Evolutionary conservation across 2,113 vertebrate species (phyloP).

Genomic region (Xiphorhynchus elegans): DNA sequence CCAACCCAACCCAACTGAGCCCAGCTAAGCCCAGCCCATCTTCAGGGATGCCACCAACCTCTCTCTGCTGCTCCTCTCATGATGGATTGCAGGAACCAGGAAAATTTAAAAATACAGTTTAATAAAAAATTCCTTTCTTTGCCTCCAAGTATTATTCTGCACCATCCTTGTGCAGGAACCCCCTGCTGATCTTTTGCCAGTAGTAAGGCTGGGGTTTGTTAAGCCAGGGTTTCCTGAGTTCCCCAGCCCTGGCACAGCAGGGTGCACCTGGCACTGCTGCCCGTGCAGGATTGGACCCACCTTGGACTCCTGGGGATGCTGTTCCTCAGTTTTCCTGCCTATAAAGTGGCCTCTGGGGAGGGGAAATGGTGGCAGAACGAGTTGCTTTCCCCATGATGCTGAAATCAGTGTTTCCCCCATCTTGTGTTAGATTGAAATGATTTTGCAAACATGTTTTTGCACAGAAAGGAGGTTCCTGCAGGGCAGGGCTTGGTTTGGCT

Average conservation of each 20-base stretch:
- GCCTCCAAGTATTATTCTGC: neutral
- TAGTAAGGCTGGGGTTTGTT: neutral
- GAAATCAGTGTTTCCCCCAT: neutral
- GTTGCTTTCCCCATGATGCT: accelerated
- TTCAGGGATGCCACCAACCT: neutral
- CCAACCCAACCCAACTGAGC: neutral
- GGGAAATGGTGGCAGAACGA: neutral
- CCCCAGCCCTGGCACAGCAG: neutral
- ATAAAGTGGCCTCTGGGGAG: neutral
- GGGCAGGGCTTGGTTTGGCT: neutral
- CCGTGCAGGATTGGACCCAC: neutral
- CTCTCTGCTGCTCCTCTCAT: neutral
- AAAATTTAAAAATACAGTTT: neutral
- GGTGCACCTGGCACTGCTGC: neutral
- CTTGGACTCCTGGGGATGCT: accelerated
- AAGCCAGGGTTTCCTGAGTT: neutral
- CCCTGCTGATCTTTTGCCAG: accelerated
- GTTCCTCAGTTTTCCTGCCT: neutral
- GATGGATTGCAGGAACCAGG: neutral
- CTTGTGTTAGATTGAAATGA: neutral
- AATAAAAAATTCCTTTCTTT: neutral
- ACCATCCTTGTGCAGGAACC: accelerated
- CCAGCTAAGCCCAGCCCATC: neutral
- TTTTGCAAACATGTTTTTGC: neutral
- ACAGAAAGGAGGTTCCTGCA: neutral